Evolutionary conservation across 2,113 vertebrate species (phyloP).

Genomic region (Sapayoa aenigma): DNA sequence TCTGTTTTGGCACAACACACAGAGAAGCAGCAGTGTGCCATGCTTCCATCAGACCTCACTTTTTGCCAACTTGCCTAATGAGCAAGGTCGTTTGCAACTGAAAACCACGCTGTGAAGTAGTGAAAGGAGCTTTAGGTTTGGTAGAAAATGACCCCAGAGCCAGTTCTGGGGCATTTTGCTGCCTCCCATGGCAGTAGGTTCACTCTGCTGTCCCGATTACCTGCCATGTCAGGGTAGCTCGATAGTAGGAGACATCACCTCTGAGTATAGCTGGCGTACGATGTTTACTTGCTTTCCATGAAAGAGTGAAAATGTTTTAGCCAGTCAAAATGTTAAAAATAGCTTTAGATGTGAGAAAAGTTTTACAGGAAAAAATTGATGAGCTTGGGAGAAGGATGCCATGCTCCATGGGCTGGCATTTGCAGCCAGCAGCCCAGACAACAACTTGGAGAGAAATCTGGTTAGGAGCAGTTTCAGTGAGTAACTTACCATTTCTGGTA

Average conservation of each 20-base stretch:
- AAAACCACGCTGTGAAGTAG: background rate
- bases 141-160: background rate
- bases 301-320: background rate
- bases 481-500: background rate
- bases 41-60: background rate
- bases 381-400: background rate
- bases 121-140: background rate
- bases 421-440: background rate
- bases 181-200: fast-evolving
- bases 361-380: background rate
- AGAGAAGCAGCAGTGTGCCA: fast-evolving
- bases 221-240: background rate
- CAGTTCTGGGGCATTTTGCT: background rate
- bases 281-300: background rate
- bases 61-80: background rate
- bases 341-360: background rate
- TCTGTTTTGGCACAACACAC: background rate
- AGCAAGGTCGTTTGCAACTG: background rate
- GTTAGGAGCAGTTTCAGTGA: background rate
- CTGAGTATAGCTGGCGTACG: background rate
- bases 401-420: fast-evolving
- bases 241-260: background rate
- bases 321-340: background rate
- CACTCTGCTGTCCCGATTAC: background rate
- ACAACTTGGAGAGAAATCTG: background rate